phyloP scores from a whole-genome alignment of 2,888 invertebrate genomes.

The Podotricha telesiphe region DNA sequence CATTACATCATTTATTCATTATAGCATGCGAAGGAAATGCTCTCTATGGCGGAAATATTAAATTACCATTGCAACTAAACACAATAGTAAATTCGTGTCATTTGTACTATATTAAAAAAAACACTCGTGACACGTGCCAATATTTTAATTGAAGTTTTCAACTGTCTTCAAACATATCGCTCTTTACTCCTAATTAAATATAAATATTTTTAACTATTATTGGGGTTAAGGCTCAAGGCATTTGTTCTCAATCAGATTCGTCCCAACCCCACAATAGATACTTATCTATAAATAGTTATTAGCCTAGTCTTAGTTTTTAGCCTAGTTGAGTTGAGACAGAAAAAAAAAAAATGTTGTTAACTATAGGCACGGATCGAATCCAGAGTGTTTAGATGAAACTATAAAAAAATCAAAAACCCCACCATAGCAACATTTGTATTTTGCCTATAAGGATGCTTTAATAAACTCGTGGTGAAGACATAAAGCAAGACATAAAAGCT shows the following conservation, averaged over 20 bases:
- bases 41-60: constrained; percentile 51
- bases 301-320: too few species aligned
- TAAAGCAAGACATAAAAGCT: not conserved
- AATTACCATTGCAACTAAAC: constrained; percentile 45
- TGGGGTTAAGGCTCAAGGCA: too few species aligned
- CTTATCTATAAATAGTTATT: too few species aligned
- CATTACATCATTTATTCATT: constrained; percentile 56
- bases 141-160: not conserved
- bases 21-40: constrained; percentile 45
- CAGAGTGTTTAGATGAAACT: too few species aligned
- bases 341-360: too few species aligned
- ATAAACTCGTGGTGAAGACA: not conserved
- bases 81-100: constrained; percentile 38
- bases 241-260: too few species aligned
- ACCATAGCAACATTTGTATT: too few species aligned
- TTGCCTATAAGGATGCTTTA: not conserved
- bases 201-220: not conserved
- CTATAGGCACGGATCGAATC: too few species aligned
- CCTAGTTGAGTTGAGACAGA: too few species aligned
- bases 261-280: too few species aligned
- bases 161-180: not conserved
- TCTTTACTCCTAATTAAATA: not conserved
- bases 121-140: constrained; percentile 11
- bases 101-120: constrained; percentile 27
- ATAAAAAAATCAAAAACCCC: too few species aligned